Percentiles rank a stretch among this genome's conserved stretches.
Conservation (phyloP, 1,140 invertebrate species). For the Drosophila tsacasi region DNA sequence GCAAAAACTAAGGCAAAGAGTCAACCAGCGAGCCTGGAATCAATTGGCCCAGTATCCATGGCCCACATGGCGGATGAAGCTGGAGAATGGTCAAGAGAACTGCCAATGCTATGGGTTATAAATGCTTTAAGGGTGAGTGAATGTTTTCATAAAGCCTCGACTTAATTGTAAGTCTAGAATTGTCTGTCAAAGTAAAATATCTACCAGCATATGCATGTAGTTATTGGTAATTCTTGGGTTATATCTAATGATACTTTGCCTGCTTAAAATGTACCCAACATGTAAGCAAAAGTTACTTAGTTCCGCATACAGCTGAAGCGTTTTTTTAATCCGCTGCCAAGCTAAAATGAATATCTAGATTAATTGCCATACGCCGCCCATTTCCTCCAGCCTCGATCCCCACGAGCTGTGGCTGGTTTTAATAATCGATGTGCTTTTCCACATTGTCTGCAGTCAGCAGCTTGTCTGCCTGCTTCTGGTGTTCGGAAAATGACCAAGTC, state of each 20-base stretch:
- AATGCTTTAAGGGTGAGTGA: neutral
- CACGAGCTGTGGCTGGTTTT: slow-evolving; percentile 1
- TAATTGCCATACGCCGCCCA: slow-evolving; percentile 5
- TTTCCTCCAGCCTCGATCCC: slow-evolving; percentile 5
- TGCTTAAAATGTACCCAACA: neutral
- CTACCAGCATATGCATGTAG: neutral
- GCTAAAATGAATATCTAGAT: neutral
- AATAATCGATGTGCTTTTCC: slow-evolving; percentile 9
- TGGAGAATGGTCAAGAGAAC: neutral
- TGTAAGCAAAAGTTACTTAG: neutral
- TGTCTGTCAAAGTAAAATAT: neutral
- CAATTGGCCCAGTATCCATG: neutral
- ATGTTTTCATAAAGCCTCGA: neutral
- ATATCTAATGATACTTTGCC: neutral
- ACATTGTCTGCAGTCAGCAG: slow-evolving; percentile 4
- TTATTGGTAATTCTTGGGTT: neutral
- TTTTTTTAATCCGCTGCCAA: neutral
- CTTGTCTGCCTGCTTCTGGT: neutral
- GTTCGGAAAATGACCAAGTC: neutral
- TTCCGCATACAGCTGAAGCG: neutral
- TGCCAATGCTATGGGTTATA: neutral
- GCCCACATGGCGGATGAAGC: neutral
- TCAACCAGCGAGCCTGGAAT: neutral
- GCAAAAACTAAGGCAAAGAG: neutral
- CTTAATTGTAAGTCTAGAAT: neutral